Evolutionary conservation across 2,888 invertebrate genomes (phyloP).

Genomic region (Acheta domesticus): DNA sequence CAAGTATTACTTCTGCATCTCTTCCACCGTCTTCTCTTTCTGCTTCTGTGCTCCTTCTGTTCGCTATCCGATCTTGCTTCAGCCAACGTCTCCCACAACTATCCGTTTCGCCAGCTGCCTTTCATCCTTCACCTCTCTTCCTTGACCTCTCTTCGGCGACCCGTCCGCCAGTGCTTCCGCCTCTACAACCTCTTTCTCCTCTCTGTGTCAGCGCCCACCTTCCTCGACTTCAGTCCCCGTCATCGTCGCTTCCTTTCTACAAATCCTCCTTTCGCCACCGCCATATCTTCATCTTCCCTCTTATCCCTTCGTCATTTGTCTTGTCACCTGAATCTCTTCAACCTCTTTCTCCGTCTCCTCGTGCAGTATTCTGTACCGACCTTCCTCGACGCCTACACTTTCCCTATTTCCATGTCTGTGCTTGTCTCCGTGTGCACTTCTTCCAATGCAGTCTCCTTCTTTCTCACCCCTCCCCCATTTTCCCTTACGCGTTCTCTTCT

Average conservation of each 20-base stretch:
- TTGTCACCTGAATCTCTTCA: too few species aligned
- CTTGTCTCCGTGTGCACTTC: neutral
- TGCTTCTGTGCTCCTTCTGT: neutral
- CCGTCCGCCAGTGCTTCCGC: too few species aligned
- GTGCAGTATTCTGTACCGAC: too few species aligned
- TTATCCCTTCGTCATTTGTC: too few species aligned
- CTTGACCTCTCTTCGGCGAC: neutral
- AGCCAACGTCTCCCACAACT: neutral
- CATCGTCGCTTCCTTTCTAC: too few species aligned
- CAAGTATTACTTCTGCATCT: neutral
- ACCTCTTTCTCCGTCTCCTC: too few species aligned
- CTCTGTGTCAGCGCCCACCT: too few species aligned
- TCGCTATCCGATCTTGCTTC: neutral
- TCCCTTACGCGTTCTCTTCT: slow-evolving; percentile 30
- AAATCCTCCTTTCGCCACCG: too few species aligned
- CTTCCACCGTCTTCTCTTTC: neutral
- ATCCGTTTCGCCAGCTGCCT: neutral
- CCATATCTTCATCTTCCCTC: too few species aligned
- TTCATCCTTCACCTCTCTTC: neutral
- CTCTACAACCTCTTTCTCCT: too few species aligned
- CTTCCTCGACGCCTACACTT: too few species aligned
- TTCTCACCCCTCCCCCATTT: slow-evolving; percentile 32
- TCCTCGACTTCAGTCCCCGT: too few species aligned
- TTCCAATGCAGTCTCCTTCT: neutral
- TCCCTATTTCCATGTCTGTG: neutral